A percentile compares a stretch with the other conserved stretches of the same genome.
Evolutionary conservation across 2,113 vertebrate species (phyloP).

Genomic region (Conger conger): DNA sequence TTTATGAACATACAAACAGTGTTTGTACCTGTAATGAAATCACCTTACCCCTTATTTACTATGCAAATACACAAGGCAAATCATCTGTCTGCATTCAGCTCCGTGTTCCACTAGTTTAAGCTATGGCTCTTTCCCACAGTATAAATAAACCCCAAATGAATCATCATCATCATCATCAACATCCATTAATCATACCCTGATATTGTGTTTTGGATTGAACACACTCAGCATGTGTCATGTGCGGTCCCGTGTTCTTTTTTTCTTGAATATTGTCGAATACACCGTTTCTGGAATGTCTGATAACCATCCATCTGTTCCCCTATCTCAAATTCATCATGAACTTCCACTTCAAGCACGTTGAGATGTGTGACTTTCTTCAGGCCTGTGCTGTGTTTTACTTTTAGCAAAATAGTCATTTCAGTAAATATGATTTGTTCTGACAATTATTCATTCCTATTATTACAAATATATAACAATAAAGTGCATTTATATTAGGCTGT

Average conservation of each 20-base stretch:
- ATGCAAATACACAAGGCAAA: constrained; percentile 52
- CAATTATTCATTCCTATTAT: not conserved
- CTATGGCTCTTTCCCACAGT: not conserved
- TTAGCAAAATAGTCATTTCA: too few relatives aligned
- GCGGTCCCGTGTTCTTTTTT: not conserved
- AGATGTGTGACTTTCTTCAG: not conserved
- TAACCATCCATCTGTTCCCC: not conserved
- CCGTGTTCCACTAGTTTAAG: not conserved
- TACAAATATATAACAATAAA: not conserved
- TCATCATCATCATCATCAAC: not conserved
- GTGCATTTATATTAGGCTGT: not conserved
- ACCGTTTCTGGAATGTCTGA: not conserved
- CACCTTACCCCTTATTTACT: constrained; percentile 10
- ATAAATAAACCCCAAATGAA: not conserved
- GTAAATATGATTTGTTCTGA: not conserved
- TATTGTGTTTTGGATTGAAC: not conserved
- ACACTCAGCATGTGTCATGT: not conserved
- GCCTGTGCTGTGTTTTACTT: not conserved
- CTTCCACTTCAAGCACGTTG: not conserved
- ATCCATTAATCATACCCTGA: not conserved
- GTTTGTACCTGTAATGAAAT: not conserved
- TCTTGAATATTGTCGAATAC: not conserved
- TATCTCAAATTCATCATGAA: not conserved
- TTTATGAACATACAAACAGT: not conserved
- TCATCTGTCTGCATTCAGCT: not conserved